These are phyloP conservation scores for Willowsia nigromaculata DNA, from an alignment of 2,888 invertebrate genomes.

Conservation along the genomic window DNA sequence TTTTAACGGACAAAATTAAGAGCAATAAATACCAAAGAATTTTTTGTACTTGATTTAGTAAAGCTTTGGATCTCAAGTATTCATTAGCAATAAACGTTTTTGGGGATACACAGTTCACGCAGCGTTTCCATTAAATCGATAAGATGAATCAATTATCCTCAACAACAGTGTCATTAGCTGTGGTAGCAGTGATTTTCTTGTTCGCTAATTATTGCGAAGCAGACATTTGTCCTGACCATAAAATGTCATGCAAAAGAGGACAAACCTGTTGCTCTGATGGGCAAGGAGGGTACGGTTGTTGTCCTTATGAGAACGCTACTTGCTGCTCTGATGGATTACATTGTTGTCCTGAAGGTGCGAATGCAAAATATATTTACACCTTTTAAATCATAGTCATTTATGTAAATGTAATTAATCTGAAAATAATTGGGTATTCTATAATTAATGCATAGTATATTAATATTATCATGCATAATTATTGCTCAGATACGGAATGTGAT, in stretches of 20 bases:
- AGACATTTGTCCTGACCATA: conserved; percentile 71
- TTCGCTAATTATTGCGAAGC: conserved; percentile 15
- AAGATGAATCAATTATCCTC: conserved; percentile 8
- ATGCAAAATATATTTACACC: neutral
- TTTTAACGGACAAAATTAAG: no score
- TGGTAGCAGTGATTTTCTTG: neutral
- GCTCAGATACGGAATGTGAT: conserved; percentile 50
- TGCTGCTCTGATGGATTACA: conserved; percentile 72
- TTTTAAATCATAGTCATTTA: no score
- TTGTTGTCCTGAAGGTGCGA: conserved; percentile 72
- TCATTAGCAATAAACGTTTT: no score
- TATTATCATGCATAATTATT: no score
- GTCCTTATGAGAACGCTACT: conserved; percentile 71
- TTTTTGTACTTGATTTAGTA: no score
- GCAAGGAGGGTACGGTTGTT: conserved; percentile 71
- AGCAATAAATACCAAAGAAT: no score
- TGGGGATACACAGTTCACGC: neutral
- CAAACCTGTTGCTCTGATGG: conserved; percentile 72
- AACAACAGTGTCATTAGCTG: neutral
- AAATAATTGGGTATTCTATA: neutral
- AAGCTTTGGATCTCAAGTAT: no score
- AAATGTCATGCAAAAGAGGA: conserved; percentile 53
- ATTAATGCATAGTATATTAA: no score
- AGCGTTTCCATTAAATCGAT: neutral
- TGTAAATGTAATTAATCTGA: neutral